Percentiles rank a stretch among this genome's conserved stretches.
These are phyloP conservation scores for Geodia barretti DNA, from an alignment of 37 sponge, comb jelly and placozoan genomes.

Conservation along the genomic window DNA sequence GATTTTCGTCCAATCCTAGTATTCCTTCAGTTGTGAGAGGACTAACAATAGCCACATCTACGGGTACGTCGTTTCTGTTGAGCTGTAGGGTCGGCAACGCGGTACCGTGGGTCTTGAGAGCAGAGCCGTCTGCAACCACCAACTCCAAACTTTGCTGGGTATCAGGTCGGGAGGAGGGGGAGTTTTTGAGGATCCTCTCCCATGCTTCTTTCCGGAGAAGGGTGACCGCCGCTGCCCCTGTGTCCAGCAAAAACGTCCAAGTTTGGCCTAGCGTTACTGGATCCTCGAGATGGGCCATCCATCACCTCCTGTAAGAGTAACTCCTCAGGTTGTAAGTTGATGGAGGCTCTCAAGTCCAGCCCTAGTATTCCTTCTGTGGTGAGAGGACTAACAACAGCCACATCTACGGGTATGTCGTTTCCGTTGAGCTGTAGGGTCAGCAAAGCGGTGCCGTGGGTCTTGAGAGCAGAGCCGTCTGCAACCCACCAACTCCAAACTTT, in stretches of 20 bases:
- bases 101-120: background rate
- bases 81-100: background rate
- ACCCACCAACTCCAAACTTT: no score
- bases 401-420: background rate
- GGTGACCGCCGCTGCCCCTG: no score
- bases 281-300: no score
- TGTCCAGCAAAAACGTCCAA: no score
- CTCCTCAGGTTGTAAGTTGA: no score
- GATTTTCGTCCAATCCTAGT: background rate
- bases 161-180: no score
- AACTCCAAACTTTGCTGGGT: no score
- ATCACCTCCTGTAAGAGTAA: no score
- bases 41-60: background rate
- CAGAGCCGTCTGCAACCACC: background rate
- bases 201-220: no score
- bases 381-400: background rate
- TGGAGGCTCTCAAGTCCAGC: no score
- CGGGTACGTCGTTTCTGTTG: background rate
- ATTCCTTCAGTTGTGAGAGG: background rate
- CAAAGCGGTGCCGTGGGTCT: background rate
- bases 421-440: background rate
- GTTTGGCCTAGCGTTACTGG: no score
- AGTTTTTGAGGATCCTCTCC: no score
- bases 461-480: background rate
- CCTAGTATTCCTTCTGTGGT: background rate